These are phyloP conservation scores for Chionis minor DNA, from an alignment of 2,113 vertebrate genomes.

Conservation along the genomic window DNA sequence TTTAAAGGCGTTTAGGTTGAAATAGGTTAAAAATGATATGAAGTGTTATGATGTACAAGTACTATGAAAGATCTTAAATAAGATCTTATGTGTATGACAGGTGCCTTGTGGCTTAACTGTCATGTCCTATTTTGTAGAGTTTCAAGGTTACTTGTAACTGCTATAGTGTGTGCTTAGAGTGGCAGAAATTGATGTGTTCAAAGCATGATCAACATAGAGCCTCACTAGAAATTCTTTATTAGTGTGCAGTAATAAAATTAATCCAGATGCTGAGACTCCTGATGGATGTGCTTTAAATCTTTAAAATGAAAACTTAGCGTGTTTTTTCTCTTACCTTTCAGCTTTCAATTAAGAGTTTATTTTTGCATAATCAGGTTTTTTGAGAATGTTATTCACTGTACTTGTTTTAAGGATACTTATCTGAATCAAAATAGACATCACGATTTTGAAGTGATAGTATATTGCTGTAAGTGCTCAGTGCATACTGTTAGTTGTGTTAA, in stretches of 20 bases:
- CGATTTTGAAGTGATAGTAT: not conserved
- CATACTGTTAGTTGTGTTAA: not conserved
- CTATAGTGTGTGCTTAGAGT: not conserved
- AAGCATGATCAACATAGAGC: not conserved
- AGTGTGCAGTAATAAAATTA: not conserved
- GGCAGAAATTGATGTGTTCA: not conserved
- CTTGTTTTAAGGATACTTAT: not conserved
- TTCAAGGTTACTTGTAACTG: not conserved
- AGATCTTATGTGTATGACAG: not conserved
- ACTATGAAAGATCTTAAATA: not conserved
- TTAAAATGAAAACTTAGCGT: not conserved
- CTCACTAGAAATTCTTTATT: not conserved
- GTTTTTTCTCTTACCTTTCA: not conserved
- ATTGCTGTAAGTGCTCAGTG: not conserved
- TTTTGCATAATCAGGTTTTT: not conserved
- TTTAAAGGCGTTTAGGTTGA: not conserved
- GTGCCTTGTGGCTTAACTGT: constrained; percentile 64
- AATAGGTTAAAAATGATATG: not conserved
- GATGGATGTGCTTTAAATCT: not conserved
- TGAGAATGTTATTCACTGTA: not conserved
- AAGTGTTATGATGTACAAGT: not conserved
- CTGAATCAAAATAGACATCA: not conserved
- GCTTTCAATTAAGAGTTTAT: not conserved
- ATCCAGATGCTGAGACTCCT: not conserved
- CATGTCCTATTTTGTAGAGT: not conserved